These are phyloP conservation scores for Mystacides longicornis DNA, from an alignment of 2,888 invertebrate species.

Conservation along the genomic window DNA sequence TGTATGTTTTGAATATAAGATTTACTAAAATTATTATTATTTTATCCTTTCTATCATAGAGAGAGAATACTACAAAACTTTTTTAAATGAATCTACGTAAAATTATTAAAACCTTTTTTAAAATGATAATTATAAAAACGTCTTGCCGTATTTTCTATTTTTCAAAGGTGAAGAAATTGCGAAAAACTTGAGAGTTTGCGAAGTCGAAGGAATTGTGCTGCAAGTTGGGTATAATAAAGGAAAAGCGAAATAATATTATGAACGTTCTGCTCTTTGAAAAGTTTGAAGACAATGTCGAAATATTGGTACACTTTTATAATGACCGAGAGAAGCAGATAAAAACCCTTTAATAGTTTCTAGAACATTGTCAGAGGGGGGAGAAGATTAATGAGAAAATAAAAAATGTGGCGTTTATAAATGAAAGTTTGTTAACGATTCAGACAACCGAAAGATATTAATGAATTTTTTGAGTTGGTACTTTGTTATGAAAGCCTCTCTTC, in stretches of 20 bases:
- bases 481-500: too few species aligned
- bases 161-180: background rate
- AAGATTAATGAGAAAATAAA: background rate
- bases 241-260: background rate
- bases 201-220: background rate
- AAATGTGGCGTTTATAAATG: slow-evolving; percentile 1
- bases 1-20: too few species aligned
- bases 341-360: background rate
- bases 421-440: background rate
- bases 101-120: background rate
- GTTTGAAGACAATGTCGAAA: background rate
- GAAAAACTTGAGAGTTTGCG: background rate
- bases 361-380: background rate
- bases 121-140: background rate
- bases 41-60: background rate
- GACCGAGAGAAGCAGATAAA: background rate
- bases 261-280: background rate
- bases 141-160: background rate
- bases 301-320: background rate
- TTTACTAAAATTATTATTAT: too few species aligned
- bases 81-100: background rate
- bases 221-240: background rate
- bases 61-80: background rate
- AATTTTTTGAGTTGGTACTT: background rate
- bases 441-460: slow-evolving; percentile 2